Conservation (phyloP, 2,888 invertebrate species). For the Carpatolechia fugitivella region DNA sequence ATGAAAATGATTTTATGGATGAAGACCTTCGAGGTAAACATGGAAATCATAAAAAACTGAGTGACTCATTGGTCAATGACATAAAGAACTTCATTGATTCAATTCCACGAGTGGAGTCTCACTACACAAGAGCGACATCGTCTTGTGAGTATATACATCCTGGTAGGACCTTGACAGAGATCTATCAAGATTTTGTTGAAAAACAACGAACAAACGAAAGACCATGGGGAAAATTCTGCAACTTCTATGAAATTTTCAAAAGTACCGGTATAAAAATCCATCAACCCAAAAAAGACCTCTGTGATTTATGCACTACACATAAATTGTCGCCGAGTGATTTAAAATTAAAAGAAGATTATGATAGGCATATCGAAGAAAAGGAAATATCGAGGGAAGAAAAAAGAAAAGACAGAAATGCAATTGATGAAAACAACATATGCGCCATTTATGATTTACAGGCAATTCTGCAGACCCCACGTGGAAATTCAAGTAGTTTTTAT, state of each 20-base stretch:
- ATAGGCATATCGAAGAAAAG: slow-evolving; percentile 13
- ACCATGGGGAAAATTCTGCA: slow-evolving; percentile 11
- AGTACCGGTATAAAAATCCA: slow-evolving; percentile 8
- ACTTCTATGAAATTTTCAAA: slow-evolving; percentile 12
- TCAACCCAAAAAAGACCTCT: slow-evolving; percentile 12
- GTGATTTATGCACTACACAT: slow-evolving; percentile 12
- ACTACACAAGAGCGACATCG: slow-evolving; percentile 19
- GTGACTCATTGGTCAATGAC: slow-evolving; percentile 12
- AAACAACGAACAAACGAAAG: not conserved
- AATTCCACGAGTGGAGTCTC: slow-evolving; percentile 23
- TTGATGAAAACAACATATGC: slow-evolving; percentile 12
- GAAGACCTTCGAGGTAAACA: slow-evolving; percentile 12
- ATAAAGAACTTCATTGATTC: slow-evolving; percentile 24
- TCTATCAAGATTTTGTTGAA: slow-evolving; percentile 8
- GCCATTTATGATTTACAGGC: slow-evolving; percentile 16
- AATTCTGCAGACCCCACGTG: slow-evolving; percentile 11
- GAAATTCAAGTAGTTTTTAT: slow-evolving; percentile 3
- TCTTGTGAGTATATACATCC: slow-evolving; percentile 8
- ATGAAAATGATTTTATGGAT: slow-evolving; percentile 13
- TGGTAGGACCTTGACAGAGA: slow-evolving; percentile 9
- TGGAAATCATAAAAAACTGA: slow-evolving; percentile 15
- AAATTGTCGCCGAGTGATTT: slow-evolving; percentile 9
- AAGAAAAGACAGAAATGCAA: slow-evolving; percentile 10
- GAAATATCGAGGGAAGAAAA: slow-evolving; percentile 12
- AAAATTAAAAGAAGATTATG: slow-evolving; percentile 11